Evolutionary conservation across 2,888 invertebrate species (phyloP).

Genomic region (Andrena haemorrhoa): DNA sequence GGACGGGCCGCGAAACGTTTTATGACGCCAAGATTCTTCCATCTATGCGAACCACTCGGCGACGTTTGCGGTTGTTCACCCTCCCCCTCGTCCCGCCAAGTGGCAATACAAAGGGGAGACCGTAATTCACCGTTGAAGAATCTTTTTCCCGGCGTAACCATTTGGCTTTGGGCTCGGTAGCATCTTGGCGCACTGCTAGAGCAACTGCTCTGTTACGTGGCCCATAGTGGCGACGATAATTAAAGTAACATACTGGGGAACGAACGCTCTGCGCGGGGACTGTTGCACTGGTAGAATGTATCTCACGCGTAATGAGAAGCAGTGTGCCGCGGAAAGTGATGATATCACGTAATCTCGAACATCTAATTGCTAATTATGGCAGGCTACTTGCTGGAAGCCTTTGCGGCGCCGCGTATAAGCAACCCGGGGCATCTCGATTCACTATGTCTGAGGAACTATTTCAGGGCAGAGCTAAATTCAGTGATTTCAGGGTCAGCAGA

Average conservation of each 20-base stretch:
- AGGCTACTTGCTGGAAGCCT: conserved; percentile 29
- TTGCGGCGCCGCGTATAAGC: conserved; percentile 10
- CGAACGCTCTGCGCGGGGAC: conserved; percentile 2
- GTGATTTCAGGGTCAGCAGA: not conserved
- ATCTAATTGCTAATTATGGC: conserved; percentile 50
- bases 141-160: conserved; percentile 22
- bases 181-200: conserved; percentile 9
- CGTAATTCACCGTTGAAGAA: conserved; percentile 15
- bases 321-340: conserved; percentile 2
- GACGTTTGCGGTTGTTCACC: conserved; percentile 2
- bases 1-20: not conserved
- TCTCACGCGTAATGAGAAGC: conserved; percentile 4
- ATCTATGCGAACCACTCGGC: conserved; percentile 3
- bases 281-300: conserved; percentile 17
- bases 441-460: conserved; percentile 7
- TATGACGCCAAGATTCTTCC: conserved; percentile 12
- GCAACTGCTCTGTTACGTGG: conserved; percentile 21
- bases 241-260: conserved; percentile 18
- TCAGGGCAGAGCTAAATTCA: conserved; percentile 17
- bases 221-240: conserved; percentile 21
- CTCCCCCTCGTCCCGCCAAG: not conserved
- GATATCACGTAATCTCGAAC: not conserved
- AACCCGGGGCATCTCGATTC: conserved; percentile 6
- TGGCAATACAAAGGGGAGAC: conserved; percentile 1
- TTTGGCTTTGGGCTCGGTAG: not conserved